Percentiles rank a stretch among this genome's conserved stretches.
These are phyloP conservation scores for Eulemur macaco DNA, from an alignment of 2,113 vertebrate species.

Conservation along the genomic window DNA sequence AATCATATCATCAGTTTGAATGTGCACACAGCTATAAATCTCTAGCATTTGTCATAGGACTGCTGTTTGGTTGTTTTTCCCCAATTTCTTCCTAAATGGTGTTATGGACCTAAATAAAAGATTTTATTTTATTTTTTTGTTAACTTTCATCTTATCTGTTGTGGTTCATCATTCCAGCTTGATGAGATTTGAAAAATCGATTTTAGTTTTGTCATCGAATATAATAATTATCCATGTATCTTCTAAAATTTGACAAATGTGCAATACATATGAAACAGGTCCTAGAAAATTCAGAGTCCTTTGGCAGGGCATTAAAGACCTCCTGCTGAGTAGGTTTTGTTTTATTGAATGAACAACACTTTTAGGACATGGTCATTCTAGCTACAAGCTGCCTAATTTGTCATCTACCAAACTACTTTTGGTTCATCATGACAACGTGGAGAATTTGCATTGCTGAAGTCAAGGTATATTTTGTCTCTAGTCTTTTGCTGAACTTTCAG, in stretches of 20 bases:
- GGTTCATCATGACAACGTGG: not conserved
- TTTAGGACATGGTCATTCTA: not conserved
- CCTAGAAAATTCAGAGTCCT: not conserved
- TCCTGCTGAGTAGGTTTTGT: not conserved
- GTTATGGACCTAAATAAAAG: not conserved
- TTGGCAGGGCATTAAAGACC: not conserved
- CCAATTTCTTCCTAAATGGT: not conserved
- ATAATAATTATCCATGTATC: not conserved
- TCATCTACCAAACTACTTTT: not conserved
- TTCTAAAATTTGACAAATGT: not conserved
- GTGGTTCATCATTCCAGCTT: not conserved
- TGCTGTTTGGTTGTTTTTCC: not conserved
- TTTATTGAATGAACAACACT: not conserved
- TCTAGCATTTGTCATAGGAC: not conserved
- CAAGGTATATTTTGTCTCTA: not conserved
- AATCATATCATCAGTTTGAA: not conserved
- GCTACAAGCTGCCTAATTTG: not conserved
- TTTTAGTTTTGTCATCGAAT: not conserved
- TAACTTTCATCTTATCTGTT: not conserved
- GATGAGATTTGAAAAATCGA: conserved; percentile 4
- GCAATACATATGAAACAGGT: not conserved
- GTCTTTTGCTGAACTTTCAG: not conserved
- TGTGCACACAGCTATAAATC: not conserved
- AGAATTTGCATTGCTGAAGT: not conserved
- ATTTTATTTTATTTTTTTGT: not conserved